phyloP scores from a whole-genome alignment of 2,797 vertebrate genomes.

The Aeoliscus strigatus region DNA sequence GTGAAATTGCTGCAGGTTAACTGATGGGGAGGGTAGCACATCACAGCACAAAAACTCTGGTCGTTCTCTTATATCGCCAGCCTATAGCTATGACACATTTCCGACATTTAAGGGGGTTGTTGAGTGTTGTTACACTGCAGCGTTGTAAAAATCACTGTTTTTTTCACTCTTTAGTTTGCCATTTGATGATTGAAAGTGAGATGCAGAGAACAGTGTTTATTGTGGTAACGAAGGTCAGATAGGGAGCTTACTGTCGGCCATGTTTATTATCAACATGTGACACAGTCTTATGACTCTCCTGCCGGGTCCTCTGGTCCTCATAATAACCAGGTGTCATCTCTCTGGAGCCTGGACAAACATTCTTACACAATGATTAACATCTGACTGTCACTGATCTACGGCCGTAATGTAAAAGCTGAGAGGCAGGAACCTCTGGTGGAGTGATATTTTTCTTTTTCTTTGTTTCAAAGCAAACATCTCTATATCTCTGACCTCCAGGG shows the following conservation, averaged over 20 bases:
- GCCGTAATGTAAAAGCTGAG: not conserved
- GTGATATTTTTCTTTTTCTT: not conserved
- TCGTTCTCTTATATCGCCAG: too few relatives aligned
- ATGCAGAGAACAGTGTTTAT: slow-evolving; percentile 10
- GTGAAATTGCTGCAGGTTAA: too few relatives aligned
- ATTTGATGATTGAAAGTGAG: not conserved
- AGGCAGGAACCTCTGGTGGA: not conserved
- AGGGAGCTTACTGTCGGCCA: slow-evolving; percentile 14
- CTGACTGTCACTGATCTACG: slow-evolving; percentile 17
- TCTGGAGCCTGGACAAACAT: slow-evolving; percentile 11
- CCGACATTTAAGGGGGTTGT: too few relatives aligned
- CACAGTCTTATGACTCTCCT: slow-evolving; percentile 12
- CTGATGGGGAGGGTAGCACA: too few relatives aligned
- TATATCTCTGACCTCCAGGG: too few relatives aligned
- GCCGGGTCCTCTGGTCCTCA: not conserved
- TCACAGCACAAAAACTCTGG: too few relatives aligned
- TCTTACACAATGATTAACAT: not conserved
- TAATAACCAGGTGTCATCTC: slow-evolving; percentile 9
- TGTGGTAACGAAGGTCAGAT: slow-evolving; percentile 35
- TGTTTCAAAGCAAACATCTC: too few relatives aligned
- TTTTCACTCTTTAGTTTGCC: too few relatives aligned
- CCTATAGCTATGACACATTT: too few relatives aligned
- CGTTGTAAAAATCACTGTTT: too few relatives aligned
- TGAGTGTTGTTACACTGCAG: too few relatives aligned
- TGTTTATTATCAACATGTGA: slow-evolving; percentile 46